These are phyloP conservation scores for Chelidonichthys spinosus DNA, from an alignment of 2,797 vertebrate species.

Conservation along the genomic window DNA sequence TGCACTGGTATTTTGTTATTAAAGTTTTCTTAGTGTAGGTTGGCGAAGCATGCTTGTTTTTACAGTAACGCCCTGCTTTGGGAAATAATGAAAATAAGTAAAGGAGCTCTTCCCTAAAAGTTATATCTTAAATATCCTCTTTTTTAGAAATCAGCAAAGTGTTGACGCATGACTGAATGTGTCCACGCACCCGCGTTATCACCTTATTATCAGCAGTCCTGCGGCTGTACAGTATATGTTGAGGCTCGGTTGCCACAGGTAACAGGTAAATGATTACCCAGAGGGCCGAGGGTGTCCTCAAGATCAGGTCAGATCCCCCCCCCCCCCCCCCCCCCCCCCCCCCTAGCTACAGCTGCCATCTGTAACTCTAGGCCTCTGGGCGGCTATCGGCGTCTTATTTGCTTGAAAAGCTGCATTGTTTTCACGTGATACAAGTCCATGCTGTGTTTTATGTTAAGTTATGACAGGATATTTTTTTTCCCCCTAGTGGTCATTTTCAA, in stretches of 20 bases:
- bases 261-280: conserved; percentile 83
- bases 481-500: background rate
- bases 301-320: conserved; percentile 71
- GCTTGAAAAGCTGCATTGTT: conserved; percentile 46
- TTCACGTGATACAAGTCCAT: conserved; percentile 20
- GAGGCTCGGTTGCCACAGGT: conserved; percentile 73
- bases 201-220: conserved; percentile 61
- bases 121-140: conserved; percentile 9
- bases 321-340: conserved; percentile 61
- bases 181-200: conserved; percentile 41
- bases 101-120: background rate
- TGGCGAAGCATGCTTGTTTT: conserved; percentile 51
- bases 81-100: conserved; percentile 37
- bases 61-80: conserved; percentile 30
- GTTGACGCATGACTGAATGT: conserved; percentile 19
- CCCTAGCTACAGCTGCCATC: conserved; percentile 65
- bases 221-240: conserved; percentile 63
- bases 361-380: conserved; percentile 42
- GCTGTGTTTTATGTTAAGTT: conserved; percentile 13
- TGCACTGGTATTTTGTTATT: conserved; percentile 20
- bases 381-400: conserved; percentile 49
- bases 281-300: conserved; percentile 74
- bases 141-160: conserved; percentile 3
- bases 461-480: conserved; percentile 14
- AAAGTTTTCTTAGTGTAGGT: conserved; percentile 40